A percentile compares a stretch with the other conserved stretches of the same genome.
phyloP scores from a whole-genome alignment of 2,888 invertebrate species.

The Brachyopa scutellaris region DNA sequence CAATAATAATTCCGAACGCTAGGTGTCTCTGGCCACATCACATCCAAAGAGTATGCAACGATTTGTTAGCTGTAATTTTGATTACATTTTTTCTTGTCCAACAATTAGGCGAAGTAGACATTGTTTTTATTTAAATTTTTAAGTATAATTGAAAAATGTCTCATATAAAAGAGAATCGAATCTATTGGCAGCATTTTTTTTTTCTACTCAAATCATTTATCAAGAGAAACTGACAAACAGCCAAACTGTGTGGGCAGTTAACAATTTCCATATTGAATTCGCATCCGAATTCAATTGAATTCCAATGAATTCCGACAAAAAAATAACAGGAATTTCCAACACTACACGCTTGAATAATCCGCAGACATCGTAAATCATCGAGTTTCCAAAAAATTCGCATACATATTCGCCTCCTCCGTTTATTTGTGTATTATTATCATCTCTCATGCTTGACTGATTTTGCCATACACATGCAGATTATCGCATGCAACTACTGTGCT shows the following conservation, averaged over 20 bases:
- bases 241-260: conserved; percentile 8
- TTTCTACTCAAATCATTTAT: conserved; percentile 14
- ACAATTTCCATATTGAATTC: conserved; percentile 59
- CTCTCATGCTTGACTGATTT: conserved; percentile 81
- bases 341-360: conserved; percentile 65
- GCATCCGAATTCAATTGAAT: conserved; percentile 53
- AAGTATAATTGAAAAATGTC: too few species aligned
- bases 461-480: conserved; percentile 73
- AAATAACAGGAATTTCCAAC: conserved; percentile 41
- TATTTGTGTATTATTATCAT: conserved; percentile 78
- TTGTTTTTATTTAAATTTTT: too few species aligned
- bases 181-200: too few species aligned
- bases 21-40: background rate
- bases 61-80: background rate
- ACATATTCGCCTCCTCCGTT: background rate
- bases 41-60: conserved; percentile 51
- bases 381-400: conserved; percentile 65
- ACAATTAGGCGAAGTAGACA: background rate
- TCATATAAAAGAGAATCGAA: too few species aligned
- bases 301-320: conserved; percentile 23
- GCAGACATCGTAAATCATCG: conserved; percentile 70
- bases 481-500: conserved; percentile 65
- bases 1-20: background rate
- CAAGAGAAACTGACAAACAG: background rate
- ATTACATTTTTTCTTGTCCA: background rate